phyloP scores from a whole-genome alignment of 1,140 invertebrate species.

The Drosophila albomicans region DNA sequence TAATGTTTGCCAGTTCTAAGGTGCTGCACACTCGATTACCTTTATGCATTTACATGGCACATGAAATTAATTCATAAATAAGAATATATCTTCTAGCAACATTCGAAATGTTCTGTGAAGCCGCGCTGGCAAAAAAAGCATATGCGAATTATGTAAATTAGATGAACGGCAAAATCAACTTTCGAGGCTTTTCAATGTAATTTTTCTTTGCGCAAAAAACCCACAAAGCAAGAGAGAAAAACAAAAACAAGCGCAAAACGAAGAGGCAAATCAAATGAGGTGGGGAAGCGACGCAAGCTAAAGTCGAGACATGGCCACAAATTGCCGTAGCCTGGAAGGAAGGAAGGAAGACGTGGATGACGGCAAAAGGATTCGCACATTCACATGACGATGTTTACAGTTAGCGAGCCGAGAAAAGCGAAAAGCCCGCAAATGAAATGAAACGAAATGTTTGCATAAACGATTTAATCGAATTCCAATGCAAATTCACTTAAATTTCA shows the following conservation, averaged over 20 bases:
- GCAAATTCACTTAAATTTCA: slow-evolving; percentile 85
- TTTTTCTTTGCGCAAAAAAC: slow-evolving; percentile 33
- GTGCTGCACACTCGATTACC: slow-evolving; percentile 66
- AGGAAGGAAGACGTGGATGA: background rate
- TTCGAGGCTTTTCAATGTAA: slow-evolving; percentile 75
- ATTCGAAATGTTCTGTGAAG: slow-evolving; percentile 47
- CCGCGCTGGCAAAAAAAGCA: slow-evolving; percentile 46
- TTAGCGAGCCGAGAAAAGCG: slow-evolving; percentile 59
- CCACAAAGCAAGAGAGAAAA: slow-evolving; percentile 16
- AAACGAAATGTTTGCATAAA: slow-evolving; percentile 85
- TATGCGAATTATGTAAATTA: slow-evolving; percentile 80
- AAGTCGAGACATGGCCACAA: slow-evolving; percentile 40
- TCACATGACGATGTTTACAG: slow-evolving; percentile 55
- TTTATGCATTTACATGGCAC: slow-evolving; percentile 71
- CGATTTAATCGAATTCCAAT: slow-evolving; percentile 85
- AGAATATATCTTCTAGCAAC: slow-evolving; percentile 61
- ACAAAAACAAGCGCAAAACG: slow-evolving; percentile 1
- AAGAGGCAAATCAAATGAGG: slow-evolving; percentile 38
- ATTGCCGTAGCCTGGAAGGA: slow-evolving; percentile 15
- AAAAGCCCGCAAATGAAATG: slow-evolving; percentile 82
- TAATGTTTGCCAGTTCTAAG: slow-evolving; percentile 8
- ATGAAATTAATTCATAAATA: slow-evolving; percentile 81
- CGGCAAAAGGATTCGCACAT: slow-evolving; percentile 70
- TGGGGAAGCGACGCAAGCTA: background rate
- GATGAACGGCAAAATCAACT: slow-evolving; percentile 75